These are phyloP conservation scores for Euwallacea similis DNA, from an alignment of 1,140 invertebrate species.

Conservation along the genomic window DNA sequence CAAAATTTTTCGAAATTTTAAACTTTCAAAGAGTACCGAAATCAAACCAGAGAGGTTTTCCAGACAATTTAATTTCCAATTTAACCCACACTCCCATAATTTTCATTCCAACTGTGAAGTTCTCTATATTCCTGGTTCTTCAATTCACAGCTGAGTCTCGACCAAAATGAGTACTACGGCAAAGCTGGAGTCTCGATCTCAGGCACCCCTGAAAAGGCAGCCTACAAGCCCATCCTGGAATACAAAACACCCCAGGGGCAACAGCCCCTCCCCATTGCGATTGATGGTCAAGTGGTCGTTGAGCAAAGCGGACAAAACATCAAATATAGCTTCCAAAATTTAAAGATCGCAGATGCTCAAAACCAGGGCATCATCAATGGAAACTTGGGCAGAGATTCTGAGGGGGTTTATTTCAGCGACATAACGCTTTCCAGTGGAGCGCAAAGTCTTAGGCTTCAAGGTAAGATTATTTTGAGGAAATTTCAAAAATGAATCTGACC, in stretches of 20 bases:
- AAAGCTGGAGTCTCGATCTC: conserved; percentile 64
- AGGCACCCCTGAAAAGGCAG: conserved; percentile 56
- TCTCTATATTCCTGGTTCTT: no score
- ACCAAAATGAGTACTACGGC: conserved; percentile 62
- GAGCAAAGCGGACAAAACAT: conserved; percentile 59
- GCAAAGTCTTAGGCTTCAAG: conserved; percentile 56
- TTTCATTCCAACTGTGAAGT: no score
- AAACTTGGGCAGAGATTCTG: conserved; percentile 53
- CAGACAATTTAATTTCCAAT: no score
- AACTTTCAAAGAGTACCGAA: no score
- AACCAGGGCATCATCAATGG: conserved; percentile 59
- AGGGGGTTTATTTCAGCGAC: conserved; percentile 53
- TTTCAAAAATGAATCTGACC: not conserved
- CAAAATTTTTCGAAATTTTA: no score
- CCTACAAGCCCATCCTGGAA: conserved; percentile 71
- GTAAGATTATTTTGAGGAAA: conserved; percentile 41
- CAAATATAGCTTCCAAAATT: conserved; percentile 55
- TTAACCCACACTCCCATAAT: no score
- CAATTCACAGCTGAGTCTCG: conserved; percentile 54
- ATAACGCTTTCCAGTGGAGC: conserved; percentile 58
- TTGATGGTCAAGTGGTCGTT: conserved; percentile 61
- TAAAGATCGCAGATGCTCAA: conserved; percentile 50
- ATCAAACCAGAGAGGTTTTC: no score
- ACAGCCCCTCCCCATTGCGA: conserved; percentile 56
- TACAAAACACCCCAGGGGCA: conserved; percentile 63